Base-by-base conservation (phyloP, 2,888 invertebrate species). In the Papilio demoleus region DNA sequence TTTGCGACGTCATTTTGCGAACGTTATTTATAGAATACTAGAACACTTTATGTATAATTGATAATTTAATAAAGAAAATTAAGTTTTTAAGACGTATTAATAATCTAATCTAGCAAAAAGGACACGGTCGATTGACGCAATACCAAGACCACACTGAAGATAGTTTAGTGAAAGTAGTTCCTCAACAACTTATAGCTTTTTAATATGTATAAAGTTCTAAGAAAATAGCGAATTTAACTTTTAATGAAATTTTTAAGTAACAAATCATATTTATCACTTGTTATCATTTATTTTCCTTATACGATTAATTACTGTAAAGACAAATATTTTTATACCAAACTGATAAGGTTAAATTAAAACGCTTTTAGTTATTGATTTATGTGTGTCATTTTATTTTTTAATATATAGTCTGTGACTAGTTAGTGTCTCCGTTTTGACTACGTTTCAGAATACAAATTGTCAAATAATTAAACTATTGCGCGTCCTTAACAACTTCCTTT, bases 391-490 rank as follows among this genome's bases (percentile, higher is more conserved):
- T 4, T 53, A n/a, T 53, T 27, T 50, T 27, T 27, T 8, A n/a
- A 53, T 53, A 27, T n/a, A 50, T 12, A 27, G 14, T 50, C 24
- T 24, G 14, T 53, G n/a, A 27, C 53, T 1, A n/a, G 27, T 24
- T n/a, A 27, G 1, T 27, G 53, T 27, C 53, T 53, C 27, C 53
- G 53, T 53, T 53, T 53, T 53, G n/a, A 53, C 53, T 27, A 53
- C 53, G 53, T 53, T 53, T 40, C 59, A 1, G 59, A 59, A 59
- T 59, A 59, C 59, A 59, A 59, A 59, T 59, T 53, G 53, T 53
- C 53, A 53, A 53, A 53, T 53, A 53, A 53, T 53, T 53, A 27
- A 31, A 53, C 53, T 53, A 53, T 53, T 27, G 22, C 14, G 59
- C 38, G 22, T 38, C 36, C 14, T 59, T 59, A 59, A 59, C 59